Base-by-base conservation (phyloP, 2,888 invertebrate species). In the Cerceris ruficornis region DNA sequence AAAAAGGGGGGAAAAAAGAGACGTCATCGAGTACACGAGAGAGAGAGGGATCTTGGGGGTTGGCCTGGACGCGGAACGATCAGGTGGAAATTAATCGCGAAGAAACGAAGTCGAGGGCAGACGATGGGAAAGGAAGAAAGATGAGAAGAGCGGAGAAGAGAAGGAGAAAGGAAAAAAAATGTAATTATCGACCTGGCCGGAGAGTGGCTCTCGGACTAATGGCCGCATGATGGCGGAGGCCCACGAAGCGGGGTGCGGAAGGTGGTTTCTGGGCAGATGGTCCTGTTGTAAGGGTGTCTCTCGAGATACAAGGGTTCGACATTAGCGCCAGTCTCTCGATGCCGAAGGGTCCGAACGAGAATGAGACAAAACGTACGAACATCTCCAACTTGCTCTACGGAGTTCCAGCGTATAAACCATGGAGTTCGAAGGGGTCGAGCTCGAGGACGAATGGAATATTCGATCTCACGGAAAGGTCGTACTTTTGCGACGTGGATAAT, bases 261-360 rank as follows among this genome's bases (percentile, higher is more conserved):
- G 68, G 59, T 69, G 75, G 80, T 71, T 81, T 76, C 80, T 68
- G 77, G 79, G 75, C 85, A 86, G 86, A 84, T 84, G 85, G 65
- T 86, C 68, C 81, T 68, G 68, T 66, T 72, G 71, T 66, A 77
- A 77, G 82, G 86, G 81, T 82, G 81, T 81, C 71, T 80, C 83
- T 72, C 80, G 71, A 82, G 79, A 82, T 84, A 87, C 87, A 87
- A 86, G 87, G 83, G 83, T 87, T 88, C 84, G 83, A 82, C 87
- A 85, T 88, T 88, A 85, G 82, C 77, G 77, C 75, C 75, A 82
- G 70, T 68, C 71, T 75, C 70, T 67, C 54, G 75, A 46, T 71
- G 74, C 43, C 52, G 75, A 81, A 73, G 79, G 72, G 72, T 69
- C 72, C 41, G 52, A 57, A 13, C 58, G 46, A 39, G 28, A 42